A percentile compares a stretch with the other conserved stretches of the same genome.
phyloP scores from a whole-genome alignment of 92 coral and sea anemone genomes.

The Porites lobata region DNA sequence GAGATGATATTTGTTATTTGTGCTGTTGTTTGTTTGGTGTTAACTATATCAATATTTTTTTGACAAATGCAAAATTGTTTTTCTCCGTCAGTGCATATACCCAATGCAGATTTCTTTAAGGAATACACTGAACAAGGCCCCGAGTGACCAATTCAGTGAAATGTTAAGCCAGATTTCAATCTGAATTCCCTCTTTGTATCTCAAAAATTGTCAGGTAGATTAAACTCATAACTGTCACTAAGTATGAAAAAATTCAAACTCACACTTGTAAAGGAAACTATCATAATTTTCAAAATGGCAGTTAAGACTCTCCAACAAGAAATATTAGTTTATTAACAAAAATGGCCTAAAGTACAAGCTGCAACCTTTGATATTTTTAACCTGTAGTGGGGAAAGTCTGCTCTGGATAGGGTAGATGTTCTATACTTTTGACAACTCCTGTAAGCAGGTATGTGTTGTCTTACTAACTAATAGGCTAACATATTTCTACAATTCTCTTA shows the following conservation, averaged over 20 bases:
- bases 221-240: slow-evolving; percentile 21
- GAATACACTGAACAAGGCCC: slow-evolving; percentile 35
- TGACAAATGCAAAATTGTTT: slow-evolving; percentile 29
- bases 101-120: slow-evolving; percentile 27
- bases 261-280: slow-evolving; percentile 31
- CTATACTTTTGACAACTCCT: slow-evolving; percentile 20
- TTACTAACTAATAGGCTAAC: slow-evolving; percentile 23
- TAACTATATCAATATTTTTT: slow-evolving; percentile 22
- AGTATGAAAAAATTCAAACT: slow-evolving; percentile 16
- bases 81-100: slow-evolving; percentile 3
- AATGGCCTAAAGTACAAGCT: slow-evolving; percentile 23
- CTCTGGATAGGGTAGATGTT: slow-evolving; percentile 33
- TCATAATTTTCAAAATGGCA: slow-evolving; percentile 18
- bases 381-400: slow-evolving; percentile 24
- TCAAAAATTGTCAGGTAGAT: slow-evolving; percentile 23
- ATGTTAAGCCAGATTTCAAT: slow-evolving; percentile 35
- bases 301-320: slow-evolving; percentile 26
- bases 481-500: slow-evolving; percentile 30
- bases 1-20: neutral
- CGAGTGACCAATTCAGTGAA: slow-evolving; percentile 26
- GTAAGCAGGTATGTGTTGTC: slow-evolving; percentile 25
- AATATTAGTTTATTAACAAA: slow-evolving; percentile 24
- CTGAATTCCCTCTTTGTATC: slow-evolving; percentile 30
- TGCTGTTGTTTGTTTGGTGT: slow-evolving; percentile 21
- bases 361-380: slow-evolving; percentile 20